Evolutionary conservation across 2,797 vertebrate genomes (phyloP).

Genomic region (Onychomys arenicola): DNA sequence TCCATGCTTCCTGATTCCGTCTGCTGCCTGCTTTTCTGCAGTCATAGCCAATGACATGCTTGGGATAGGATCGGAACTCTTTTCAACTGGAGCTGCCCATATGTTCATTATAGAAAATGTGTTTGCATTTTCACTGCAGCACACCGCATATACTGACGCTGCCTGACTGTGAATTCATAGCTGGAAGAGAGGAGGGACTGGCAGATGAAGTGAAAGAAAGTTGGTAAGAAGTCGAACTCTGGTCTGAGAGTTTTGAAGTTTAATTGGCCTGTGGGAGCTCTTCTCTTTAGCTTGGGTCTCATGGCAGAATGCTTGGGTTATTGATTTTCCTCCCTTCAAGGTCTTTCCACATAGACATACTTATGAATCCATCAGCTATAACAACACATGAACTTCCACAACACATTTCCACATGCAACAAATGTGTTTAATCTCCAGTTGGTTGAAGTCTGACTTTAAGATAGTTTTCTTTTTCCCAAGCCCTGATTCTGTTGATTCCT

Average conservation of each 20-base stretch:
- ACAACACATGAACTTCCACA: constrained; percentile 47
- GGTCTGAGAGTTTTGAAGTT: constrained; percentile 76
- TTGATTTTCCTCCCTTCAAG: not conserved
- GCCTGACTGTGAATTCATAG: constrained; percentile 82
- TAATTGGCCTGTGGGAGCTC: constrained; percentile 69
- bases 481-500: constrained; percentile 5
- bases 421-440: constrained; percentile 50
- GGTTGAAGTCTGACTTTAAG: constrained; percentile 44
- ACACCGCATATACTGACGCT: constrained; percentile 77
- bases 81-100: constrained; percentile 84
- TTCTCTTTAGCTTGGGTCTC: constrained; percentile 67
- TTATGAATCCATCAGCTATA: constrained; percentile 26
- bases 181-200: constrained; percentile 80
- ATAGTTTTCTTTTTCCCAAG: constrained; percentile 9
- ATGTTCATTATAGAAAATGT: constrained; percentile 85
- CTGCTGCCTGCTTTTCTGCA: constrained; percentile 80
- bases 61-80: constrained; percentile 76
- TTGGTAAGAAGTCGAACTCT: constrained; percentile 78
- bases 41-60: constrained; percentile 80
- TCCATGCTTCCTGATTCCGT: constrained; percentile 74
- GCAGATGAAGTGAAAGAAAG: constrained; percentile 82
- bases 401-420: not conserved
- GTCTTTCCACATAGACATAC: not conserved
- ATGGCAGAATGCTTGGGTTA: constrained; percentile 35
- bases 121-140: constrained; percentile 83